These are phyloP conservation scores for Macaca fascicularis DNA, from an alignment of 2,113 vertebrate genomes.

Conservation along the genomic window T2T-MFA8v1.1 NC_088381.1:151160001-151160500, in stretches of 20 bases:
- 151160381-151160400: not conserved
- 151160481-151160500: no score
- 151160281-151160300: not conserved
- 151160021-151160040: not conserved
- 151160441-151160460: no score
- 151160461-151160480: no score
- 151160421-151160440: no score
- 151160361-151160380: not conserved
- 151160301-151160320: not conserved
- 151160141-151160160: not conserved
- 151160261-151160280: not conserved
- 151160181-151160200: not conserved
- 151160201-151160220: not conserved
- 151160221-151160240: not conserved
- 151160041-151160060: not conserved
- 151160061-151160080: not conserved
- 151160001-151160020: not conserved
- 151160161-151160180: not conserved
- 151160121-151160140: not conserved
- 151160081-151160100: not conserved
- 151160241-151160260: not conserved
- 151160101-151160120: not conserved
- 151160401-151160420: no score
- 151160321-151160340: not conserved
- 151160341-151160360: not conserved